phyloP scores from a whole-genome alignment of 1,140 invertebrate genomes.

The Drosophila parvula region DNA sequence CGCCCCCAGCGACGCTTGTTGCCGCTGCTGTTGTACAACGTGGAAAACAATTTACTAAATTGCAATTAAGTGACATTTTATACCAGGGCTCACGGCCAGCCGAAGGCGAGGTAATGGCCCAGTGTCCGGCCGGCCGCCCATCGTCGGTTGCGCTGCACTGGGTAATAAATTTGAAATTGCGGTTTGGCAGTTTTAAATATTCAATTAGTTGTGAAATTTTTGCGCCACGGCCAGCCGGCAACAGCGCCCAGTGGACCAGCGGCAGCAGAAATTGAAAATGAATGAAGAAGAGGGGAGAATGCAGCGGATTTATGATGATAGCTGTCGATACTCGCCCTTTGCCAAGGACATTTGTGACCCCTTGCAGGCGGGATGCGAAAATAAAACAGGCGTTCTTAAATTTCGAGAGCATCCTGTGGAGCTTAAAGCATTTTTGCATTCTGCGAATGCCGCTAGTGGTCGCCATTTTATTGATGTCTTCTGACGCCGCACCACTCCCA shows the following conservation, averaged over 20 bases:
- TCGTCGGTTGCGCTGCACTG: constrained; percentile 36
- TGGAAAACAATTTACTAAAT: constrained; percentile 84
- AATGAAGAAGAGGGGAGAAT: constrained; percentile 5
- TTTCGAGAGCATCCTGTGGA: constrained; percentile 1
- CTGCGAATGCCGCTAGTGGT: constrained; percentile 31
- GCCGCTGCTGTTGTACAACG: constrained; percentile 80
- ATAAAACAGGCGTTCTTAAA: constrained; percentile 25
- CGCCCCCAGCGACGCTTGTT: constrained; percentile 62
- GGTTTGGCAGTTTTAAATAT: constrained; percentile 83
- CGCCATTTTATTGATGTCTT: constrained; percentile 73
- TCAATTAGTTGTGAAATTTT: constrained; percentile 83
- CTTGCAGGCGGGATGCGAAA: constrained; percentile 3
- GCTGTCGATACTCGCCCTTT: constrained; percentile 61
- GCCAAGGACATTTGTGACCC: constrained; percentile 45
- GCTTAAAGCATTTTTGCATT: constrained; percentile 54
- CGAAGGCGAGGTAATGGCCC: constrained; percentile 46
- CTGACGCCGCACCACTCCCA: constrained; percentile 54
- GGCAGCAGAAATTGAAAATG: constrained; percentile 47
- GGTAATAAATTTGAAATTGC: constrained; percentile 84
- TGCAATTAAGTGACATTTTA: constrained; percentile 84
- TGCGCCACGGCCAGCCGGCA: constrained; percentile 46
- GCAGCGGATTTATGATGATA: constrained; percentile 46
- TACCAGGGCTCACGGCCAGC: constrained; percentile 45
- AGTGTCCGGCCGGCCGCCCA: constrained; percentile 20
- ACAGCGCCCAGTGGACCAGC: constrained; percentile 10